Evolutionary conservation across 53 echinoderm and acorn worm species (phyloP), one percentile per base, ranked within the genome.

Genomic region (Patiria pectinifera): DNA sequence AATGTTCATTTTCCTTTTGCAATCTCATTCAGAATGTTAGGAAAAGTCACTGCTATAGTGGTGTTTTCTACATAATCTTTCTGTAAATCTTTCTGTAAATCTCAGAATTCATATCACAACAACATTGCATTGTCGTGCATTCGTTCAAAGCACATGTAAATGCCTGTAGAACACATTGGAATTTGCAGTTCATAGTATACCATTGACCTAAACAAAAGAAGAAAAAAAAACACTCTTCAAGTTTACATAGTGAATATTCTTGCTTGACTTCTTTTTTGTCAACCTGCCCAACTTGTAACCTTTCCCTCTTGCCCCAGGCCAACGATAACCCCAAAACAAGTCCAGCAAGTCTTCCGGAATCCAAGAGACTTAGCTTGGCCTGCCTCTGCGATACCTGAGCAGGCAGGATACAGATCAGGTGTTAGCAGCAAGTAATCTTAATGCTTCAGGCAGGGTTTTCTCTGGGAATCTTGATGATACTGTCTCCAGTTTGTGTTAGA

Each of bases 221-320:
- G 70, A 70, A 70, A 70, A 70, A 70, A 70, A 15, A 5, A 5
- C 70, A 16, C 18, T 70, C 0, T 18, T 35, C 18, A 3, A 18
- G 70, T 18, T 16, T 18, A 62, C 62, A 18, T 35, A 59, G 44
- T 53, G 16, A 63, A 16, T 14, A 7, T 45, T 85, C 85, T 66
- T 85, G 18, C 70, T 59, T 21, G 25, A 43, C 24, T 66, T 15
- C 62, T 59, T 35, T 35, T 35, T 15, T 22, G 22, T 16, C 44
- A 44, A 45, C 21, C 19, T 8, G 45, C 85, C 44, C 66, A 16
- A 15, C 1, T 18, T 66, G 14, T 3, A 9, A 59, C 70, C 43
- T 66, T 21, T 45, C 63, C 69, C 13, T 35, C 83, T 85, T 66
- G 85, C 85, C 85, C 46, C 43, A 18, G 85, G 85, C 85, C 70